Evolutionary conservation across 1,140 invertebrate genomes (phyloP), one percentile per base, ranked within the genome.

Genomic region (Leptinotarsa texana): DNA sequence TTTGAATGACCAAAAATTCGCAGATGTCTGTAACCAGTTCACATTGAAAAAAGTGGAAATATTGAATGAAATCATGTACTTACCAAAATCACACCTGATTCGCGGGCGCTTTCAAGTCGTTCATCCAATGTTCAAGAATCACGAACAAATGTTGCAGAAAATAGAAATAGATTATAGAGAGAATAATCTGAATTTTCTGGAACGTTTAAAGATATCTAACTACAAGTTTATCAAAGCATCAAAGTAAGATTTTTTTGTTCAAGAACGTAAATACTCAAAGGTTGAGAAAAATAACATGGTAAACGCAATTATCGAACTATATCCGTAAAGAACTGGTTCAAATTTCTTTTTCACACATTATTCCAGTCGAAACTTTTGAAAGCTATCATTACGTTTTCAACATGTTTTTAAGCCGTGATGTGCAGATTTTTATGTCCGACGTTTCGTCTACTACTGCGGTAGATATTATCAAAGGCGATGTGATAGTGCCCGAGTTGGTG

Each of bases 141-240:
- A 49, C 15, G 24, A n/a, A 13, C 61, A 67, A 63, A 76, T 15
- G 69, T 70, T 33, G 49, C 74, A 17, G 4, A 18, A 67, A 15
- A 13, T 70, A 33, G 22, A 33, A 11, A 24, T 48, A 6, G 63
- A 77, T 17, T 77, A 79, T 74, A 33, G 49, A 5, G 33, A 49
- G 48, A 75, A 68, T 3, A 68, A 69, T 51, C 21, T 48, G 13
- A n/a, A 63, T 5, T 69, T 77, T 73, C 49, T 75, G 3, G 57
- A 78, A 27, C 21, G 62, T 13, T 22, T 78, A 13, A 74, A 76
- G 63, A 49, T 62, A n/a, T 51, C 48, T 3, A 17, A 61, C 57
- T 70, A 70, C 22, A 22, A 57, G 22, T 70, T 18, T 11, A 2
- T 70, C 5, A 70, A 70, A 57, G 22, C 33, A 22, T 21, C 47